Conservation (phyloP, 1,140 invertebrate species). For the Tetragonula clypearis region DNA sequence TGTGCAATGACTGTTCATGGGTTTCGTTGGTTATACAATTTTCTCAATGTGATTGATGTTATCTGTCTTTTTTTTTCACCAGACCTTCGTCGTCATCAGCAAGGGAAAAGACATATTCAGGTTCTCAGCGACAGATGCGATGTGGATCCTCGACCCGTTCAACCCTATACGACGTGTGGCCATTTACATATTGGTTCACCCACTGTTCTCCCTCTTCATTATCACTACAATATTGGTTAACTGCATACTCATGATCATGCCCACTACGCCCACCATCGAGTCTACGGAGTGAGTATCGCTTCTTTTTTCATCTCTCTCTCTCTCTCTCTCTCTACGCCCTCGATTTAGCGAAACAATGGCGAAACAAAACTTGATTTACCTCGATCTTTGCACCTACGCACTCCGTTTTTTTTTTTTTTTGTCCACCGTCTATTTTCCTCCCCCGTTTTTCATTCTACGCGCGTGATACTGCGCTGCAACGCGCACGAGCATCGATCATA, state of each 20-base stretch:
- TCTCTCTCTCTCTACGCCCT: neutral
- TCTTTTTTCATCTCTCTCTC: neutral
- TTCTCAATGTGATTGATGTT: conserved; percentile 61
- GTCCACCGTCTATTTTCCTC: neutral
- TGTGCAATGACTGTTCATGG: neutral
- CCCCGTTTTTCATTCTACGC: no score
- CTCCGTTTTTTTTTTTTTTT: neutral
- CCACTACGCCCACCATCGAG: conserved; percentile 94
- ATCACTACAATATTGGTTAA: conserved; percentile 98
- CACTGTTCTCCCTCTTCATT: conserved; percentile 98
- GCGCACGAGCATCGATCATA: conserved; percentile 7
- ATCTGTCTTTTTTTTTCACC: conserved; percentile 78
- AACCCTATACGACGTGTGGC: conserved; percentile 98
- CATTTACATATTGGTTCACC: conserved; percentile 98
- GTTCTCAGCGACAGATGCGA: conserved; percentile 97
- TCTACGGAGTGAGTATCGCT: conserved; percentile 95
- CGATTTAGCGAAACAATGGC: conserved; percentile 2
- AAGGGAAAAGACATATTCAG: conserved; percentile 99
- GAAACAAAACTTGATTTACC: conserved; percentile 9
- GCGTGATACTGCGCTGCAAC: neutral
- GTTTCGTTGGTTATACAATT: no score
- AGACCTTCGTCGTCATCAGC: conserved; percentile 99
- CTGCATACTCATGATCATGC: conserved; percentile 99
- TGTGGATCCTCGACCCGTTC: conserved; percentile 97
- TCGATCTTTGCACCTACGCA: neutral